Percentiles rank a stretch among this genome's conserved stretches.
These are phyloP conservation scores for Varecia variegata DNA, from an alignment of 2,797 vertebrate genomes.

Conservation along the genomic window DNA sequence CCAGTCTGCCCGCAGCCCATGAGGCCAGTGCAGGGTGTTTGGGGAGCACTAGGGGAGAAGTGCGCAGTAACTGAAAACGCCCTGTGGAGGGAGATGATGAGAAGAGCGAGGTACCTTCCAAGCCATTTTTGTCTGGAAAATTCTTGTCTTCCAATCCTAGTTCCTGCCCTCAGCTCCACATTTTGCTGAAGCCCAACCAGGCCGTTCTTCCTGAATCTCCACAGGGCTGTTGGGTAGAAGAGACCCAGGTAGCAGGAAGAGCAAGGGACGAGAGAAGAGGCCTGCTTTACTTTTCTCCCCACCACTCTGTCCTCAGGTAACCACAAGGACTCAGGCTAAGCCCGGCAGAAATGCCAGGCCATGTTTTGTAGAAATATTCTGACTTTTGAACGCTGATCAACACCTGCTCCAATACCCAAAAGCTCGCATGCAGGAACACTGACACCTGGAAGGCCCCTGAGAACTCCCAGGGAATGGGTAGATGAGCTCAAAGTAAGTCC, in stretches of 20 bases:
- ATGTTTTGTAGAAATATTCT: no score
- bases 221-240: neutral
- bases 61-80: neutral
- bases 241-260: neutral
- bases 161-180: neutral
- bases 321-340: neutral
- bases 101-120: neutral
- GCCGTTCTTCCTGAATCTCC: neutral
- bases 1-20: rapidly evolving
- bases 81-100: neutral
- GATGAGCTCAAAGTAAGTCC: neutral
- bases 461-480: neutral
- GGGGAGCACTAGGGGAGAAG: neutral
- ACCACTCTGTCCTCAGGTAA: neutral
- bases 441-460: neutral
- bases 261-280: neutral
- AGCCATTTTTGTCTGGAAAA: neutral
- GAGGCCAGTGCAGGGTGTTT: neutral
- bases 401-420: neutral
- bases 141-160: neutral
- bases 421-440: neutral
- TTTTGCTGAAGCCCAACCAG: neutral
- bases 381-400: neutral
- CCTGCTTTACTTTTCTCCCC: neutral
- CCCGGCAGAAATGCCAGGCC: neutral